Conservation (phyloP, 2,113 vertebrate genomes). For the Triplophysa rosa region DNA sequence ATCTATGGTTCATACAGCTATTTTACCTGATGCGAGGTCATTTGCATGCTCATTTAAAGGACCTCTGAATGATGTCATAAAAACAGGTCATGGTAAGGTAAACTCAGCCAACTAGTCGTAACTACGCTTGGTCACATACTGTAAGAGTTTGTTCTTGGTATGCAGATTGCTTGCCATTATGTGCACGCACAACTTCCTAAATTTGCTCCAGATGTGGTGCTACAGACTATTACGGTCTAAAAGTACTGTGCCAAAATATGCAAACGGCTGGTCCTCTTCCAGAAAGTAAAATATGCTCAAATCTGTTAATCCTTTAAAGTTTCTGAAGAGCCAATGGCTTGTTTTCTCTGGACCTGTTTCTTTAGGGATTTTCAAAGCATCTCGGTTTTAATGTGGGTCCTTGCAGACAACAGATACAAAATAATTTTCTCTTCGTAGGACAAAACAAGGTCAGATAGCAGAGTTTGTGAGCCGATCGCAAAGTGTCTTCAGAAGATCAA, state of each 20-base stretch:
- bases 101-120: neutral
- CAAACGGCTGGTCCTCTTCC: slow-evolving; percentile 32
- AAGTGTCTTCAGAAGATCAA: slow-evolving; percentile 77
- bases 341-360: neutral
- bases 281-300: neutral
- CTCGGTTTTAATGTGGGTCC: neutral
- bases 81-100: slow-evolving; percentile 10
- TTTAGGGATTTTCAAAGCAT: neutral
- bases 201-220: slow-evolving; percentile 53
- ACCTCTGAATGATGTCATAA: slow-evolving; percentile 2
- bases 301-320: neutral
- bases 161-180: slow-evolving; percentile 10
- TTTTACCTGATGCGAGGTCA: neutral
- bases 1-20: no score
- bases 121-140: neutral
- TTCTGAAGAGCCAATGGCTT: neutral
- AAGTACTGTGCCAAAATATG: slow-evolving; percentile 41
- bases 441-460: slow-evolving; percentile 61
- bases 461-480: slow-evolving; percentile 60
- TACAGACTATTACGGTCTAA: neutral
- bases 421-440: slow-evolving; percentile 57
- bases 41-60: neutral
- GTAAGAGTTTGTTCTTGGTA: neutral
- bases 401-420: neutral
- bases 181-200: slow-evolving; percentile 32